Evolutionary conservation across 2,888 invertebrate species (phyloP), one percentile per base, ranked within the genome.

Genomic region (Caenorhabditis angaria): DNA sequence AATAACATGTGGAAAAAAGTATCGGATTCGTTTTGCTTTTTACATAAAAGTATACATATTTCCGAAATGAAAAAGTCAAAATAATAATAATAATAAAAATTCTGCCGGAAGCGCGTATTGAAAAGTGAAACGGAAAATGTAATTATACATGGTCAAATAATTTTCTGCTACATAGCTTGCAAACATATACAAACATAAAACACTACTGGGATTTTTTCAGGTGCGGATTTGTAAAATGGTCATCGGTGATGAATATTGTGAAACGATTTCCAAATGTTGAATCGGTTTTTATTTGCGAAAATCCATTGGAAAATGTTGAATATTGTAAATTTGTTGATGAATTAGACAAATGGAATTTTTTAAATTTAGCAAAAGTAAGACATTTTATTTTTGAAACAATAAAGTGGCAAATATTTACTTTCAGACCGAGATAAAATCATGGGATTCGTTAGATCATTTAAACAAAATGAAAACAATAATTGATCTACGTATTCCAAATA

Each of bases 391-490:
- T 22, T 53, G 10, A 25, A 2, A 25, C 20, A n/a, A 25, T 22
- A 29, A 57, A 59, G 24, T 24, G 5, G n/a, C 12, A 28, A 20
- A 6, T 10, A 5, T 51, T 51, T 41, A 28, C 32, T 73, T 75
- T 32, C 63, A 82, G 72, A 78, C 81, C n/a, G 66, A 77, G 6
- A 75, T 81, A 8, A 55, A 70, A 41, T 74, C 75, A 29, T 76
- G 81, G 78, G 56, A 60, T 3, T 72, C 96, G 57, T 91, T 92
- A 57, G 92, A 93, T 47, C 95, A 95, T 94, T 92, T 93, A 83
- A 94, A 92, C 93, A 62, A 91, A 91, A 87, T 95, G 95, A 89
- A 94, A 93, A 1, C 91, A 91, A 90, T 97, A 65, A 92, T 91
- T 80, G 94, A 94, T 89, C 91, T 96, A 72, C 91, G 95, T 85